Evolutionary conservation across 2,888 invertebrate species (phyloP).

Genomic region (Gisinianus flammeolus): DNA sequence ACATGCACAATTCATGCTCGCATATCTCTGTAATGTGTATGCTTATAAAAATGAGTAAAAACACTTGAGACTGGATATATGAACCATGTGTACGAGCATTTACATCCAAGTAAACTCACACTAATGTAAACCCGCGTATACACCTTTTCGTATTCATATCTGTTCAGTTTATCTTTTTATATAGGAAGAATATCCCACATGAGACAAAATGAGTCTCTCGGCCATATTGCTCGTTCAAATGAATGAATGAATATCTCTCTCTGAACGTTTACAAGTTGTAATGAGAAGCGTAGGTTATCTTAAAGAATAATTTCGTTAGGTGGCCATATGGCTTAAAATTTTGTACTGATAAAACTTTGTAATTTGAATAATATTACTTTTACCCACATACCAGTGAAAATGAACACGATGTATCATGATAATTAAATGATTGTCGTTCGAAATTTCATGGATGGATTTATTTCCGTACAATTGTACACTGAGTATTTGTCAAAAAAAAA

Average conservation of each 20-base stretch:
- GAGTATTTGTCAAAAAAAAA: too few species aligned
- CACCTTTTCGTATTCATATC: not conserved
- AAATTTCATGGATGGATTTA: too few species aligned
- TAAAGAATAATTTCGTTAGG: not conserved
- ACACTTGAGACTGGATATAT: not conserved
- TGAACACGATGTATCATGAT: not conserved
- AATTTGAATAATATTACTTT: constrained; percentile 21
- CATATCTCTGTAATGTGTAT: not conserved
- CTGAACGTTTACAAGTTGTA: not conserved
- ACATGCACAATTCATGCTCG: not conserved
- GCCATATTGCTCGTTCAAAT: not conserved
- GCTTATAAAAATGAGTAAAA: too few species aligned
- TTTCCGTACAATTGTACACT: too few species aligned
- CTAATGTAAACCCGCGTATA: too few species aligned
- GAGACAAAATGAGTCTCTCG: not conserved
- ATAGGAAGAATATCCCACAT: not conserved
- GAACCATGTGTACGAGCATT: not conserved
- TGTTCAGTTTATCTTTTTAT: not conserved
- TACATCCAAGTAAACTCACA: not conserved
- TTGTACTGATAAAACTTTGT: constrained; percentile 23
- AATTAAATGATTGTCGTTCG: too few species aligned
- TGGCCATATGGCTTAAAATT: constrained; percentile 33
- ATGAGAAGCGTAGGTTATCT: constrained; percentile 23
- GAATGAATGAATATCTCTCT: not conserved
- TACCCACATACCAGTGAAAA: constrained; percentile 7